Conservation (phyloP, 2,113 vertebrate species). For the Coreoperca whiteheadi region DNA sequence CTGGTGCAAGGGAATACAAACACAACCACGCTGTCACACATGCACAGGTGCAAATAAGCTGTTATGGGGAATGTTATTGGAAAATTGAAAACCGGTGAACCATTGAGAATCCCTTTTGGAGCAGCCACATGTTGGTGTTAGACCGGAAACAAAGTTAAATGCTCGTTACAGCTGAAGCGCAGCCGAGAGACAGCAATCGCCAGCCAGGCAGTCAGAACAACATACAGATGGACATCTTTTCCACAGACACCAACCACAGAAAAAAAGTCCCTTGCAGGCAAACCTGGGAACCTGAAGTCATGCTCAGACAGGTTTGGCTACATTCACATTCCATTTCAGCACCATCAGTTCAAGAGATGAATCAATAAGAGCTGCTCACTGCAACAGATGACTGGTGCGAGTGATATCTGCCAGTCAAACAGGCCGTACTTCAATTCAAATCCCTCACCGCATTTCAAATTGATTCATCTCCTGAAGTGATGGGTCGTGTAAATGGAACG, state of each 20-base stretch:
- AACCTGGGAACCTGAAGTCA: conserved; percentile 62
- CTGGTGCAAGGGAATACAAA: conserved; percentile 30
- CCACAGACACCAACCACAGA: conserved; percentile 49
- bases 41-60: conserved; percentile 49
- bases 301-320: conserved; percentile 57
- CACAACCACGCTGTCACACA: conserved; percentile 43
- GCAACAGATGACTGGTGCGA: conserved; percentile 15
- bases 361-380: conserved; percentile 44
- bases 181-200: conserved; percentile 54
- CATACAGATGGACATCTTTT: conserved; percentile 53
- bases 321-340: conserved; percentile 62
- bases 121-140: conserved; percentile 56
- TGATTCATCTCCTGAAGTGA: conserved; percentile 70
- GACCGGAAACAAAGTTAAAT: conserved; percentile 59
- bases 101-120: conserved; percentile 47
- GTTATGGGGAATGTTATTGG: conserved; percentile 67
- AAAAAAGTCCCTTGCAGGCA: conserved; percentile 47
- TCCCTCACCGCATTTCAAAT: conserved; percentile 9
- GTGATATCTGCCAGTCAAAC: conserved; percentile 25
- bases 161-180: conserved; percentile 50
- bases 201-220: conserved; percentile 61
- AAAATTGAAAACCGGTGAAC: conserved; percentile 57
- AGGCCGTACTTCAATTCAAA: conserved; percentile 1
- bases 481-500: conserved; percentile 54
- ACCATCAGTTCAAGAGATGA: conserved; percentile 59